phyloP scores from a whole-genome alignment of 2,797 vertebrate genomes.

The Sarcoramphus papa region DNA sequence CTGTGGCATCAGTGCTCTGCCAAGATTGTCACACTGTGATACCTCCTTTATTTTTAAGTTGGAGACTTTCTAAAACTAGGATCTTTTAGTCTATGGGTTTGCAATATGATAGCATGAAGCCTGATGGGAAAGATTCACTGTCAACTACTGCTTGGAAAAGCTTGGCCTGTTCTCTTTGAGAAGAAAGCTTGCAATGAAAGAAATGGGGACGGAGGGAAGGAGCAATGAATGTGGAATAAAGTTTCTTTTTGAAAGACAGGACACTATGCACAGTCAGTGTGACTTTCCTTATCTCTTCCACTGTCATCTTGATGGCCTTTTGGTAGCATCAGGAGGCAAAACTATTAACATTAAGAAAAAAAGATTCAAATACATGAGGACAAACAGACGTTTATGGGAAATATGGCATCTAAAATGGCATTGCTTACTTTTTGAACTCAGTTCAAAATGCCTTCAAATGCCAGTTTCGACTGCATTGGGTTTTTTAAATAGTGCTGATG shows the following conservation, averaged over 20 bases:
- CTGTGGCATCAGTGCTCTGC: background rate
- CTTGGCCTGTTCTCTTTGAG: background rate
- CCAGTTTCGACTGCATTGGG: background rate
- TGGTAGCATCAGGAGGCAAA: background rate
- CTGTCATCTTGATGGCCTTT: background rate
- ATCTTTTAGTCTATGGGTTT: background rate
- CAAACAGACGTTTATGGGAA: background rate
- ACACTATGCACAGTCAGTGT: background rate
- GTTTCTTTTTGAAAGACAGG: background rate
- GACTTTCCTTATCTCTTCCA: background rate
- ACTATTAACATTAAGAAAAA: background rate
- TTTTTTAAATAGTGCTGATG: background rate
- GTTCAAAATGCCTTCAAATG: background rate
- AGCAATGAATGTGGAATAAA: background rate
- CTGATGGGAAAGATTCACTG: background rate
- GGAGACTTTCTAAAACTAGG: background rate
- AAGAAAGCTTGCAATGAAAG: background rate
- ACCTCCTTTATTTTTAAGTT: conserved; percentile 26
- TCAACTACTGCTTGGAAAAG: background rate
- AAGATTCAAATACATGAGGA: background rate
- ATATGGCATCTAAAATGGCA: background rate
- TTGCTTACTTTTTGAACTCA: background rate
- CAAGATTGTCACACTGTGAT: conserved; percentile 22
- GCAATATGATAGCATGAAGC: background rate
- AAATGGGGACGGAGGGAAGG: background rate